phyloP scores from a whole-genome alignment of 2,888 invertebrate genomes.

The Meandrusa payeni region DNA sequence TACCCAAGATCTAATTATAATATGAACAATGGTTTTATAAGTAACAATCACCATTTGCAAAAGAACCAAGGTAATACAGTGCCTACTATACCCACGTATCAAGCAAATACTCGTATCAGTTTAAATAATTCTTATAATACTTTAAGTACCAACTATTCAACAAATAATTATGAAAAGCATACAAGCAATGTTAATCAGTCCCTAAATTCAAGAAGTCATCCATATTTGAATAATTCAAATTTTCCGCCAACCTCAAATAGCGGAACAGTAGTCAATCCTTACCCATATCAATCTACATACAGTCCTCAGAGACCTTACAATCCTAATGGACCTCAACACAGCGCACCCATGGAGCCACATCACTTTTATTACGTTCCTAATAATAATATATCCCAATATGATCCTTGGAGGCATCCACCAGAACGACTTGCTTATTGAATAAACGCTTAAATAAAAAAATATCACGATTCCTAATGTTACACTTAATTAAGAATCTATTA shows the following conservation, averaged over 20 bases:
- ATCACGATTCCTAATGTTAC: no score
- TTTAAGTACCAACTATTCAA: no score
- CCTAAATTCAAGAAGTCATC: no score
- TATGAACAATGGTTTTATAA: no score
- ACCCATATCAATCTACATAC: background rate
- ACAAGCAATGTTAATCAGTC: background rate
- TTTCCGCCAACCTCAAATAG: background rate
- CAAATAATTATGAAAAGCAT: background rate
- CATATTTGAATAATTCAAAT: background rate
- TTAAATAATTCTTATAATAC: no score
- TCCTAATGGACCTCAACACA: constrained; percentile 21
- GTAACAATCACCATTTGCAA: no score
- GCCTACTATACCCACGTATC: no score
- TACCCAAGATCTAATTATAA: constrained; percentile 4
- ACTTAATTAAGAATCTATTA: no score
- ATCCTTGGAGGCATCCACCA: constrained; percentile 39
- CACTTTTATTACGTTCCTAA: constrained; percentile 30
- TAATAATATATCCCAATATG: constrained; percentile 31
- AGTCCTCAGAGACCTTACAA: background rate
- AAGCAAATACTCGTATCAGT: no score
- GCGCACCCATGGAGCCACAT: constrained; percentile 24
- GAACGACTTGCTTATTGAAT: constrained; percentile 38
- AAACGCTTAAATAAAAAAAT: no score
- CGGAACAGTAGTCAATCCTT: background rate
- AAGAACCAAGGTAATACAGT: no score